These are phyloP conservation scores for Cirrhinus molitorella DNA, from an alignment of 2,797 vertebrate genomes.

Conservation along the genomic window DNA sequence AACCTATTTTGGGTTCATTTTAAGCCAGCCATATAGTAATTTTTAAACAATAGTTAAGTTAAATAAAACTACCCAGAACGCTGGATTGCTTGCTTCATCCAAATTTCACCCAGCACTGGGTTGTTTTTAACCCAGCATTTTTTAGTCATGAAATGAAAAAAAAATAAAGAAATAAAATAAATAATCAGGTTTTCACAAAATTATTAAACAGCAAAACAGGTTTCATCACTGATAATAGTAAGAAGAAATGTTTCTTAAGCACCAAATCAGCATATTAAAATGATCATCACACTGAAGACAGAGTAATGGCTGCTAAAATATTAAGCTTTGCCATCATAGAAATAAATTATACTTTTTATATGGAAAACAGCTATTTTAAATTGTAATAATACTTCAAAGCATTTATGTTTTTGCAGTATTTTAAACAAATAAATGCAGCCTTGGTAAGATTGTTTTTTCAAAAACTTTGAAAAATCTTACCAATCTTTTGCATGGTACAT, in stretches of 20 bases:
- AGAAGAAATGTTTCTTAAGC: neutral
- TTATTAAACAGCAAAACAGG: neutral
- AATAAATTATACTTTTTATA: neutral
- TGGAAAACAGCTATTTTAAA: neutral
- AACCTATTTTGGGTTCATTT: too few species aligned
- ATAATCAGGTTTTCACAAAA: neutral
- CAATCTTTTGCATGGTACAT: neutral
- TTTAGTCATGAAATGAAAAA: neutral
- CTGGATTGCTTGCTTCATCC: too few species aligned
- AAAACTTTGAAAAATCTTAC: neutral
- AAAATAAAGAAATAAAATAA: neutral
- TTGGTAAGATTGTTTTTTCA: neutral
- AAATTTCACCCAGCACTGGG: too few species aligned
- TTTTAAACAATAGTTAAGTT: too few species aligned
- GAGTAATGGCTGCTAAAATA: neutral
- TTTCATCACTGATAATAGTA: neutral
- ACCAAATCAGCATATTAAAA: constrained; percentile 1
- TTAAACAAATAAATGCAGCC: neutral
- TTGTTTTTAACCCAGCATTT: too few species aligned
- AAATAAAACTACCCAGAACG: too few species aligned
- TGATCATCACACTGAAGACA: neutral
- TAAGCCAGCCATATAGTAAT: too few species aligned
- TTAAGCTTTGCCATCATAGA: neutral
- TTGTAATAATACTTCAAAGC: neutral
- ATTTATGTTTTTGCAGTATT: neutral